A percentile compares a stretch with the other conserved stretches of the same genome.
phyloP scores from a whole-genome alignment of 2,888 invertebrate genomes.

The Lissonota sp. region DNA sequence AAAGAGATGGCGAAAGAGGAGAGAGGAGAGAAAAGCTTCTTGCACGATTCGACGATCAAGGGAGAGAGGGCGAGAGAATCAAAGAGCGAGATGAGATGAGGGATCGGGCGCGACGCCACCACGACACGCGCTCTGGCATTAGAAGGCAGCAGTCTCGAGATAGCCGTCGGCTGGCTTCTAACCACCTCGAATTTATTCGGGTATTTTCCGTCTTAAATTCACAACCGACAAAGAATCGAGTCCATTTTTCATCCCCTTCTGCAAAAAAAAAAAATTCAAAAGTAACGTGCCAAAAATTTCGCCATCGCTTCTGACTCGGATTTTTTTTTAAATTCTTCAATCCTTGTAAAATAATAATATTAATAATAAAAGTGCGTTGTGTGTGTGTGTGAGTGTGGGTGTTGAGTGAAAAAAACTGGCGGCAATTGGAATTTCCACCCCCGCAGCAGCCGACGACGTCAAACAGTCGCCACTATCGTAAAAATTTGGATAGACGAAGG shows the following conservation, averaged over 20 bases:
- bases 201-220: constrained; percentile 78
- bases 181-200: constrained; percentile 82
- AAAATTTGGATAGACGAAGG: not conserved
- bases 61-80: constrained; percentile 41
- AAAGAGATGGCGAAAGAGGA: not conserved
- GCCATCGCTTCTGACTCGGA: not conserved
- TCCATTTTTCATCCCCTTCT: constrained; percentile 25
- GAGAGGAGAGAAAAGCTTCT: not conserved
- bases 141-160: constrained; percentile 83
- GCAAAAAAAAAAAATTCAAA: not conserved
- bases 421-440: constrained; percentile 49
- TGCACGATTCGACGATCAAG: not conserved
- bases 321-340: not conserved
- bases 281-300: not conserved
- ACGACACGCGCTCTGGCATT: constrained; percentile 82
- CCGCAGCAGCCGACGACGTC: constrained; percentile 50
- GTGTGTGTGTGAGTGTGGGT: constrained; percentile 35
- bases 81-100: constrained; percentile 61
- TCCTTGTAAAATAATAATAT: not conserved
- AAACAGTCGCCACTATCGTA: constrained; percentile 5
- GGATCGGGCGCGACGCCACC: constrained; percentile 74
- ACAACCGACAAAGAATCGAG: constrained; percentile 63
- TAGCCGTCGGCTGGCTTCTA: constrained; percentile 83
- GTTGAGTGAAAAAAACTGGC: constrained; percentile 7
- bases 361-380: constrained; percentile 33